Conservation (phyloP, 1,140 invertebrate genomes). For the Drosophila pectinifera region DNA sequence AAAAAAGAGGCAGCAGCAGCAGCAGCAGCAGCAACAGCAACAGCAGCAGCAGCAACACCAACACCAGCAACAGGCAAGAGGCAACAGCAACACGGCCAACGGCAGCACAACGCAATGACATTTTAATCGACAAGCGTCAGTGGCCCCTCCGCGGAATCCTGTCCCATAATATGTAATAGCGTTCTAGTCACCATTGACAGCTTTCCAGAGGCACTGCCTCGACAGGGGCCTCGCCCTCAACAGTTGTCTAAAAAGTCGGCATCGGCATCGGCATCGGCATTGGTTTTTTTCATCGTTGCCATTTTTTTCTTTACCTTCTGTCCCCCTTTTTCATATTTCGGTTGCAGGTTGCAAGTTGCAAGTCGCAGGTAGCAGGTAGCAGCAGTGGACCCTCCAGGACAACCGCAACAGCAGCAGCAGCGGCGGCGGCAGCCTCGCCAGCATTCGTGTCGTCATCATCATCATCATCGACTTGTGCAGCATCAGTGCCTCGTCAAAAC, state of each 20-base stretch:
- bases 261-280: slow-evolving; percentile 2
- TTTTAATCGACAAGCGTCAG: slow-evolving; percentile 74
- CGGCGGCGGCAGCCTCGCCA: slow-evolving; percentile 17
- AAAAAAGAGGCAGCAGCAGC: not conserved
- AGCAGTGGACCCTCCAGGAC: slow-evolving; percentile 29
- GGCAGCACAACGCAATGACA: slow-evolving; percentile 78
- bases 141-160: slow-evolving; percentile 22
- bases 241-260: slow-evolving; percentile 67
- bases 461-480: slow-evolving; percentile 77
- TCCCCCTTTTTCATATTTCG: slow-evolving; percentile 38
- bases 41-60: slow-evolving; percentile 1
- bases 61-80: not conserved
- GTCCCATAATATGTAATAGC: slow-evolving; percentile 53
- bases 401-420: slow-evolving; percentile 9
- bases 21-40: not conserved
- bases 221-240: slow-evolving; percentile 61
- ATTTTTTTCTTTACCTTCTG: slow-evolving; percentile 16
- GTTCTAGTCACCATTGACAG: slow-evolving; percentile 62
- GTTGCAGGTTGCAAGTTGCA: slow-evolving; percentile 33
- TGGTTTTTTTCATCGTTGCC: slow-evolving; percentile 20
- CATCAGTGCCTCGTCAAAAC: slow-evolving; percentile 83
- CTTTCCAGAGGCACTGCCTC: slow-evolving; percentile 23
- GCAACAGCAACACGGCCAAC: slow-evolving; percentile 10
- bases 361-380: slow-evolving; percentile 26
- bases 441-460: slow-evolving; percentile 56